phyloP scores from a whole-genome alignment of 2,797 vertebrate genomes.

The Lutjanus argentimaculatus region DNA sequence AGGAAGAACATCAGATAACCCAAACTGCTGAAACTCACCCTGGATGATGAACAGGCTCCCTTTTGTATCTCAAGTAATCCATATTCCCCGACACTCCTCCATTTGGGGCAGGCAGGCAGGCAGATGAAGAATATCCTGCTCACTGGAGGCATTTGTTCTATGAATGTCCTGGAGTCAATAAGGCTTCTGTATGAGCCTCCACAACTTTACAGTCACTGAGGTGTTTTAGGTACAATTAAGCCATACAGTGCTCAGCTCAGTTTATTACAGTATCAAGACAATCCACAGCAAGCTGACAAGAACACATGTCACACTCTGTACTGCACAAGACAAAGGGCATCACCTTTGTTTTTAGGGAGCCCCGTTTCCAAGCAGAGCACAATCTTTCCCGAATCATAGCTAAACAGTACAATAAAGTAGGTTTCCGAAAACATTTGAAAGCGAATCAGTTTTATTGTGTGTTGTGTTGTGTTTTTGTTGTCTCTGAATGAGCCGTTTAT shows the following conservation, averaged over 20 bases:
- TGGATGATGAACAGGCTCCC: constrained; percentile 73
- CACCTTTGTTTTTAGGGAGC: no score
- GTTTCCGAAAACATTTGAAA: no score
- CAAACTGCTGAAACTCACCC: constrained; percentile 59
- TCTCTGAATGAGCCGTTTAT: no score
- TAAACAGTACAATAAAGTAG: no score
- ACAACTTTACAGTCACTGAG: constrained; percentile 29
- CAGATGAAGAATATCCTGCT: constrained; percentile 76
- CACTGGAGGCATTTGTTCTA: constrained; percentile 69
- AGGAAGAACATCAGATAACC: constrained; percentile 79
- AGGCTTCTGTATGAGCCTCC: constrained; percentile 60
- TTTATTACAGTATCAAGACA: constrained; percentile 5
- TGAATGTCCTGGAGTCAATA: constrained; percentile 57
- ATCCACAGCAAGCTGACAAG: no score
- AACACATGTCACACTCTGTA: no score
- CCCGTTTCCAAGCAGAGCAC: no score
- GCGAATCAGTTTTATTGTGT: no score
- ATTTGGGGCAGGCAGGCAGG: constrained; percentile 61
- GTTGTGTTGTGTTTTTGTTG: no score
- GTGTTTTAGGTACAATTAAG: constrained; percentile 32
- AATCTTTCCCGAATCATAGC: no score
- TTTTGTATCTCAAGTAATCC: constrained; percentile 79
- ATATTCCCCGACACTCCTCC: constrained; percentile 61
- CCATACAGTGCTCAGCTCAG: constrained; percentile 18
- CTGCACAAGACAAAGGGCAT: no score